Base-by-base conservation (phyloP, 1,140 invertebrate species). In the Sitodiplosis mosellana region DNA sequence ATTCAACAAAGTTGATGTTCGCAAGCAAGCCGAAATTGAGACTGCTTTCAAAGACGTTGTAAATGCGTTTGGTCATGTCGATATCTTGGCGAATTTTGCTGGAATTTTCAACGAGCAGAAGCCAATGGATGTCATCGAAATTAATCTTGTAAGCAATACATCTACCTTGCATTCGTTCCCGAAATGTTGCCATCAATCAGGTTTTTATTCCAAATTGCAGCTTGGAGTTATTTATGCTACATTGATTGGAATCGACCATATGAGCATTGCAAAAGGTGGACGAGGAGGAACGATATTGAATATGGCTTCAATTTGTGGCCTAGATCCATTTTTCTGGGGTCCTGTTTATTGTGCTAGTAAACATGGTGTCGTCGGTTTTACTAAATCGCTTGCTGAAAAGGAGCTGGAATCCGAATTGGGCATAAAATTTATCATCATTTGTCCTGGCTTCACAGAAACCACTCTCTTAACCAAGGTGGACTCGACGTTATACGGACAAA, bases 311-410 rank as follows among this genome's bases (percentile, higher is more conserved):
- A 67, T 74, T 48, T 55, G 66, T 51, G 73, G 74, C 43, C 60
- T 72, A 42, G 57, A 57, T 33, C 59, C 68, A 22, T 66, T 69
- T 3, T 69, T 67, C 20, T 68, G 65, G 48, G 47, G 70, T 36
- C 76, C 77, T 2, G 59, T 73, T 33, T 80, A 81, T 52, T 61
- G 64, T 7, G 75, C 72, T 1, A 76, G 75, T 0, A 81, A 81
- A 52, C 69, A 72, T 52, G 76, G 63, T 2, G 60, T 69, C 4
- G 53, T 68, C 38, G 66, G 62, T 5, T 61, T 69, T 37, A 66
- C 64, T 0, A 64, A 58, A 42, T 65, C 65, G 3, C 58, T 66
- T 27, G 66, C 72, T 1, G 61, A 27, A 27, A 27, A 27, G 27
- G 27, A 27, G 27, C 27, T 27, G 27, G 3, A 3, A 5, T 3